A percentile compares a stretch with the other conserved stretches of the same genome.
Evolutionary conservation across 2,888 invertebrate genomes (phyloP).

Genomic region (Creontiades dilutus): DNA sequence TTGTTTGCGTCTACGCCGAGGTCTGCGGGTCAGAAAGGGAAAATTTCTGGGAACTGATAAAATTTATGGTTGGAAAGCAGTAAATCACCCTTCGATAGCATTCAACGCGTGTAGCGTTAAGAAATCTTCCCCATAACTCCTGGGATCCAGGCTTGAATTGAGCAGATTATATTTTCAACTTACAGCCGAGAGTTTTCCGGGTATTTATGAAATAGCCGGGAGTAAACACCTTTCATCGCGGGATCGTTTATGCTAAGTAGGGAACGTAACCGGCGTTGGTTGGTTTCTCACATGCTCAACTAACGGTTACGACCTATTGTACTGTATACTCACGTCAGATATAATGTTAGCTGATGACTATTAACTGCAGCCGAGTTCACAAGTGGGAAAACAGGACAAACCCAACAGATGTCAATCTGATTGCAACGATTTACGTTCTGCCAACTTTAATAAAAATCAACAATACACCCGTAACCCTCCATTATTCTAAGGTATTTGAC

Average conservation of each 20-base stretch:
- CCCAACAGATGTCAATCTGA: no score
- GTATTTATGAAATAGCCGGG: neutral
- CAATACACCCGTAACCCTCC: no score
- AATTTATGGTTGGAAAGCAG: constrained; percentile 1
- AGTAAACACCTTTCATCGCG: constrained; percentile 24
- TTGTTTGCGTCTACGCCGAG: neutral
- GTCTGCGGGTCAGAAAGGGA: neutral
- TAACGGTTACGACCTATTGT: no score
- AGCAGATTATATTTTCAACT: neutral
- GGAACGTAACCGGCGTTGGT: neutral
- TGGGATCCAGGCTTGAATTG: neutral
- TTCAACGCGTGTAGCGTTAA: neutral
- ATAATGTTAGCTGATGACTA: no score
- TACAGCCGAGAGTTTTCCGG: neutral
- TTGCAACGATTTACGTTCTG: no score
- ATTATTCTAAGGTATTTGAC: no score
- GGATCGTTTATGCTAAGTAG: neutral
- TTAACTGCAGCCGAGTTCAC: no score
- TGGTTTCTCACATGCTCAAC: neutral
- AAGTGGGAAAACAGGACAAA: no score
- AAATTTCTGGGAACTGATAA: neutral
- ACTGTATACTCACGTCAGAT: no score
- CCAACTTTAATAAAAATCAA: no score
- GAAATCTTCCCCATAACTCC: neutral
- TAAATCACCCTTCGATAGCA: constrained; percentile 16